Conservation (phyloP, 2,113 vertebrate species). For the Nibea albiflora region DNA sequence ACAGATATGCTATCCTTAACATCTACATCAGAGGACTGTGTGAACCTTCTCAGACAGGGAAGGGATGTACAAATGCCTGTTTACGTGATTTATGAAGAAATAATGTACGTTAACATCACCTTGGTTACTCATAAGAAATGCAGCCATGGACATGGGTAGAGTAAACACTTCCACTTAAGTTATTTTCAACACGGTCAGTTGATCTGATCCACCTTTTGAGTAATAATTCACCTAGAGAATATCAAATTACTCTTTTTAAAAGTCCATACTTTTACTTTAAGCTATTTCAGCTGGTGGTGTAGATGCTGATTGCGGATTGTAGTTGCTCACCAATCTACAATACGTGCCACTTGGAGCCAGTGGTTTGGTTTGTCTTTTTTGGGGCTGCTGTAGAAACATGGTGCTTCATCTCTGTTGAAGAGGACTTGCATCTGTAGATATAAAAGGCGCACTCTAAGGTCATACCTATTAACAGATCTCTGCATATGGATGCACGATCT, state of each 20-base stretch:
- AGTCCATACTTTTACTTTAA: no score
- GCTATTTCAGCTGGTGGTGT: no score
- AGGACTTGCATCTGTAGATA: no score
- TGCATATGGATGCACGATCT: no score
- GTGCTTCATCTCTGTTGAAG: no score
- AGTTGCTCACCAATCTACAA: no score
- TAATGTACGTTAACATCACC: background rate
- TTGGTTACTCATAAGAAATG: background rate
- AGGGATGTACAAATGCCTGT: background rate
- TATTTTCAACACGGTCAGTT: background rate
- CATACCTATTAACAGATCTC: no score
- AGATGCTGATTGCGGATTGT: no score
- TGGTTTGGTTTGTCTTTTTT: no score
- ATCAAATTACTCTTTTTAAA: background rate
- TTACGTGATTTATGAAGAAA: constrained; percentile 35
- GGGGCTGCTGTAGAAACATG: no score
- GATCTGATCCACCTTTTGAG: background rate
- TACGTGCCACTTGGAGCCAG: no score
- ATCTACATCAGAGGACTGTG: constrained; percentile 30
- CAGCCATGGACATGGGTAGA: background rate
- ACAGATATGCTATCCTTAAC: constrained; percentile 21
- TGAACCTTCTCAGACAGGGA: constrained; percentile 38
- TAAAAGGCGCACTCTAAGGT: no score
- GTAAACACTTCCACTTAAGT: background rate
- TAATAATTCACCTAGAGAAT: background rate